Evolutionary conservation across 1,140 invertebrate species (phyloP), one percentile per base, ranked within the genome.

Genomic region (Samia ricini): DNA sequence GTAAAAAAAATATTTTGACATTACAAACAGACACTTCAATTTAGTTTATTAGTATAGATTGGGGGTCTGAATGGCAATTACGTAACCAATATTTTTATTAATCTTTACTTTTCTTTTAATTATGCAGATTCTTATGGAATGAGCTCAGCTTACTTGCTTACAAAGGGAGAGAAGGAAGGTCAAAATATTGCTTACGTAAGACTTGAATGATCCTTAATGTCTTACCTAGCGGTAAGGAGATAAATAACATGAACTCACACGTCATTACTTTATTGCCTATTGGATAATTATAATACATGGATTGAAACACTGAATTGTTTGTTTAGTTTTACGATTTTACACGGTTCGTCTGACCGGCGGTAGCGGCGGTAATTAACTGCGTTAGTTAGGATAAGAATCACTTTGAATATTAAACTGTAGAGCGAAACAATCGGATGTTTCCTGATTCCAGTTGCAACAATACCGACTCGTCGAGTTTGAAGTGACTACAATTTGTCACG

Each of bases 211-310:
- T 48, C 18, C 36, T 48, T 67, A 72, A 78, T 79, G 70, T 76
- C 71, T 71, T 76, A 72, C 71, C 74, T 56, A 76, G 71, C 63
- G 74, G 73, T 59, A 71, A 72, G 75, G 76, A 77, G 76, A 77
- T 74, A 78, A 81, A 79, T 68, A 71, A 78, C 72, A 75, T 69
- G 69, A 73, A 76, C 76, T 71, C 77, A 77, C 76, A 75, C 65
- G 60, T 63, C 63, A 74, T 68, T 83, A 36, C 89, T 88, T 89
- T 90, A 89, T 89, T 69, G 76, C 79, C 79, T 81, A 83, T 84
- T 77, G 81, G 81, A 88, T 90, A 89, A 90, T 90, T 89, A 90
- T 88, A n/a, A n/a, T n/a, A n/a, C n/a, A 77, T 84, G 81, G 85
- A 89, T 88, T 87, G 79, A 85, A 80, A 82, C 76, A n/a, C 77